Base-by-base conservation (phyloP, 2,797 vertebrate genomes). In the Hypotaenidia philippensis region DNA sequence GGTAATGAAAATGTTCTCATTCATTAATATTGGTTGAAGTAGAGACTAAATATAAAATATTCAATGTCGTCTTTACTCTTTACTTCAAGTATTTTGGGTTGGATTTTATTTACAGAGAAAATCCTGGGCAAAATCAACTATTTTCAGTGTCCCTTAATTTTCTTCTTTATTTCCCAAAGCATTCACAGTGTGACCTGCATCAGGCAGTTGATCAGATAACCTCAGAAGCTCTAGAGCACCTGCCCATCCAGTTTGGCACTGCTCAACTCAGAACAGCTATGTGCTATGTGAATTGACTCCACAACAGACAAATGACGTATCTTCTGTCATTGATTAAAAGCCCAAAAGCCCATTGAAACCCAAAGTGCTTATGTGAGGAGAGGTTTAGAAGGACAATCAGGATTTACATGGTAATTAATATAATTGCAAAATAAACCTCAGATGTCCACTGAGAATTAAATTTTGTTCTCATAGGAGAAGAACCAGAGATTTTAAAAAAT, bases 371-470 rank as follows among this genome's bases (percentile, higher is more conserved):
- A 3, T 74, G 77, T 66, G 81, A 86, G 85, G 77, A 95, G 49
- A 80, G 83, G 47, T 90, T 83, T 91, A 52, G 77, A 95, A 91
- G 91, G 87, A 86, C 77, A 81, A 81, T 80, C 83, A 90, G 66
- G 91, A 93, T 94, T 94, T 94, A 56, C 53, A 3, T 87, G 34
- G 49, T 75, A 93, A 91, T 92, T 50, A 96, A 56, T 93, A 5
- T 92, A 92, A 97, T 94, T 94, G 64, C 81, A 94, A 90, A 93
- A 89, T 90, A 96, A 97, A 94, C 90, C 60, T 89, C 80, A 32
- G 25, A 40, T 84, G 83, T 84, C 93, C 41, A 25, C 64, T 22
- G 87, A 61, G 88, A 71, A 92, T 93, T 84, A 68, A 75, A 90
- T 75, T 87, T 70, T 27, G 19, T 89, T 70, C 53, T 89, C 74